Percentiles rank a stretch among this genome's conserved stretches.
Conservation (phyloP, 23 tunicate genomes). For the Botrylloides violaceus region DNA sequence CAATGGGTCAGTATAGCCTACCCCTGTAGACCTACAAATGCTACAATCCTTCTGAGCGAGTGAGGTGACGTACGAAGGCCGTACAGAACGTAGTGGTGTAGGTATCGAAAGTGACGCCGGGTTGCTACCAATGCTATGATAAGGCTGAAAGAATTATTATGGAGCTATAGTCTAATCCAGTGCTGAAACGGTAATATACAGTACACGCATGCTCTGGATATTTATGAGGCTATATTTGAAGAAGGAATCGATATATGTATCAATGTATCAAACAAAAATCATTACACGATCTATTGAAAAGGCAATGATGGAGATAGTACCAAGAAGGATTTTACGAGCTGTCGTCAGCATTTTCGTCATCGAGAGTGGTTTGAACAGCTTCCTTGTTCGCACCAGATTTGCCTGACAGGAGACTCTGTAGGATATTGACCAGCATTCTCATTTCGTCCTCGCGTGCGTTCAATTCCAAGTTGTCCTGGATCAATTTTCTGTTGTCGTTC, state of each 20-base stretch:
- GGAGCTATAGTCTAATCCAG: not conserved
- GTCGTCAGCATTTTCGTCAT: not conserved
- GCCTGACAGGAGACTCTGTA: slow-evolving; percentile 53
- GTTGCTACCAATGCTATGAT: not conserved
- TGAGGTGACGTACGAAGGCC: too few relatives aligned
- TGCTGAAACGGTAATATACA: not conserved
- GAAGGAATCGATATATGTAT: not conserved
- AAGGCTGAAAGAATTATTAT: not conserved
- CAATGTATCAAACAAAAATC: not conserved
- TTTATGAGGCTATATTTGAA: not conserved
- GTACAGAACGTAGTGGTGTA: too few relatives aligned
- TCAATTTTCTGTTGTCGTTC: slow-evolving; percentile 43
- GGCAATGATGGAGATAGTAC: not conserved
- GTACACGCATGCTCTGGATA: not conserved
- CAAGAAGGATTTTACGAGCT: too few relatives aligned
- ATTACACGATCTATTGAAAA: not conserved
- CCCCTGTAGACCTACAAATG: too few relatives aligned
- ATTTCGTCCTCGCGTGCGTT: slow-evolving; percentile 75
- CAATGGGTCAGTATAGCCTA: too few relatives aligned
- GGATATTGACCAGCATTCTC: slow-evolving; percentile 77
- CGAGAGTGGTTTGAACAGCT: not conserved
- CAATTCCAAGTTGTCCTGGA: slow-evolving; percentile 65
- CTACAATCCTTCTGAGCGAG: too few relatives aligned
- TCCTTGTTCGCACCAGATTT: slow-evolving; percentile 38
- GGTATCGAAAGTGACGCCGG: not conserved